Conservation (phyloP, 2,113 vertebrate species). For the Syngnathus typhle region DNA sequence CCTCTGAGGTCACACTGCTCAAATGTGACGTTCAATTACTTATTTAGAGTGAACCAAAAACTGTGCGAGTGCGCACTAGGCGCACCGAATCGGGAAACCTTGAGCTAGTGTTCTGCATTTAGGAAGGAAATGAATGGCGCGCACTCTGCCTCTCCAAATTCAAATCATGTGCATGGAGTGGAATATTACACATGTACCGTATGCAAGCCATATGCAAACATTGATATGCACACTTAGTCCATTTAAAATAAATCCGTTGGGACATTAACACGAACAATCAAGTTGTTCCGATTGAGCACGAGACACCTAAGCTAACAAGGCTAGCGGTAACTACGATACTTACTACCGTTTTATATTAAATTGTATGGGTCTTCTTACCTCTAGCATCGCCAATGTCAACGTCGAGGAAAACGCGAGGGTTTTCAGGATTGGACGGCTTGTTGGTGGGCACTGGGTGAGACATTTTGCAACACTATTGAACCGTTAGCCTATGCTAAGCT, state of each 20-base stretch:
- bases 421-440: constrained; percentile 70
- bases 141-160: too few relatives aligned
- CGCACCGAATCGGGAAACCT: too few relatives aligned
- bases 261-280: background rate
- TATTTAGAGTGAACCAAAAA: too few relatives aligned
- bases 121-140: too few relatives aligned
- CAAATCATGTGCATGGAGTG: too few relatives aligned
- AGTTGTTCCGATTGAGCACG: background rate
- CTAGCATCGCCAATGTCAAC: constrained; percentile 78
- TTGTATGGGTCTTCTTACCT: constrained; percentile 66
- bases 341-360: background rate
- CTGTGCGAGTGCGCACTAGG: too few relatives aligned
- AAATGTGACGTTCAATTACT: too few relatives aligned
- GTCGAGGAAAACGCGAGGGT: constrained; percentile 84
- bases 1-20: too few relatives aligned
- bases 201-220: background rate
- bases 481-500: constrained; percentile 14
- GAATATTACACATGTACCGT: too few relatives aligned
- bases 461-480: constrained; percentile 48
- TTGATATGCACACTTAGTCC: background rate
- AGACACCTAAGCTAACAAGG: constrained; percentile 38
- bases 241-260: background rate
- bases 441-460: constrained; percentile 60
- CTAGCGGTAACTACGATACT: background rate
- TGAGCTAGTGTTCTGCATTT: too few relatives aligned